Conservation (phyloP, 2,113 vertebrate genomes). For the Bubo bubo region DNA sequence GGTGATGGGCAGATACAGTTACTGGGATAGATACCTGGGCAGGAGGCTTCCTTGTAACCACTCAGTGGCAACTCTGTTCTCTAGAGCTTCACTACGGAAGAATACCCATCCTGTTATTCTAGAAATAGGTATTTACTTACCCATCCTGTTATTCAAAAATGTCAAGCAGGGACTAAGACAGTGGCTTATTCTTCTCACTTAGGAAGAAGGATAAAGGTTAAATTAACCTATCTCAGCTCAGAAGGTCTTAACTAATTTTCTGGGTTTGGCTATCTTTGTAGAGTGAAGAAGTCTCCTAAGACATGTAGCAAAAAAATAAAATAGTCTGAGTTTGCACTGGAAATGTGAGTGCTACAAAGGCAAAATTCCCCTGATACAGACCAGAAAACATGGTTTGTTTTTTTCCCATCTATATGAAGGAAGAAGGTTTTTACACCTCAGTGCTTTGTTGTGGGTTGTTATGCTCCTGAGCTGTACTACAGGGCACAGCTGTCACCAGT, state of each 20-base stretch:
- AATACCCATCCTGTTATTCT: not conserved
- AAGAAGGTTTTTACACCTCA: not conserved
- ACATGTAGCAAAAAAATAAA: not conserved
- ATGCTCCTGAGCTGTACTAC: not conserved
- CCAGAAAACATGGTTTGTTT: not conserved
- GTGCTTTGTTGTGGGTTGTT: conserved; percentile 7
- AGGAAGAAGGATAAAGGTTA: not conserved
- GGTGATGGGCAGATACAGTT: not conserved
- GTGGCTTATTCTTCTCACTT: not conserved
- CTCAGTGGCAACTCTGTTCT: not conserved
- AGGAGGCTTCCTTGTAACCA: not conserved
- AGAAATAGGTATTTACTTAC: not conserved
- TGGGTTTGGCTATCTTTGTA: not conserved
- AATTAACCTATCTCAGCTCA: not conserved
- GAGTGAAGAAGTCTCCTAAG: not conserved
- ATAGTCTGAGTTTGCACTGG: not conserved
- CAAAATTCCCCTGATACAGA: not conserved
- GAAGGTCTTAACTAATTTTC: not conserved
- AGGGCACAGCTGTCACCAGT: not conserved
- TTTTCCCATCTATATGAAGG: not conserved
- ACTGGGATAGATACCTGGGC: not conserved
- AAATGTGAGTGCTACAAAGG: not conserved
- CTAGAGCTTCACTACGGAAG: not conserved
- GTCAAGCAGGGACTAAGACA: not conserved
- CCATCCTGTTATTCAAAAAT: not conserved